Evolutionary conservation across 1,140 invertebrate species (phyloP), one percentile per base, ranked within the genome.

Genomic region (Episyrphus balteatus): DNA sequence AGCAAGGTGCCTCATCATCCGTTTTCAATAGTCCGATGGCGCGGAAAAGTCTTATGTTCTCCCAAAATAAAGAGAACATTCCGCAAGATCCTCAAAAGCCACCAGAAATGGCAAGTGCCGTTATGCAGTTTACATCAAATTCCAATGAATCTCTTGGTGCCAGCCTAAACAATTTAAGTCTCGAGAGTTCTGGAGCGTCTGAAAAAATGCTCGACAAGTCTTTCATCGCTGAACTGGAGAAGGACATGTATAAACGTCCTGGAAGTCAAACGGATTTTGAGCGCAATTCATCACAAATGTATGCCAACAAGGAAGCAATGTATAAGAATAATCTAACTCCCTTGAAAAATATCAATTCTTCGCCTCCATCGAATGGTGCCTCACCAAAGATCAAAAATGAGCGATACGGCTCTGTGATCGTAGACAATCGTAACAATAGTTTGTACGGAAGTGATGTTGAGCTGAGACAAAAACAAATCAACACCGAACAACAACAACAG

Each of bases 181-280:
- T 64, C 18, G 61, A 66, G 21, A 52, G 40, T 14, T 9, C 21
- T 14, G 36, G 60, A 9, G 3, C 46, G 42, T 19, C 11, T 3
- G 36, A 37, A 37, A 37, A 17, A 37, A 17, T 37, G 34, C 50
- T 79, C n/a, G 77, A 80, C 56, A 62, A 74, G 1, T 68, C 64
- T 2, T 80, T 82, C 42, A 65, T 81, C 7, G 73, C 73, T 0
- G 79, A 81, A 51, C 55, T 81, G 37, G 79, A 81, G 55, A 81
- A 81, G 51, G 75, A 75, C 50, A 59, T 82, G 19, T 68, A 65
- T 48, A 59, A 55, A 37, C 66, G 49, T 45, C 55, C 57, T 38
- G 57, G 55, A 7, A 26, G 21, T 8, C 58, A 62, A 42, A 55
- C 56, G 49, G 60, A 67, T 39, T 67, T 55, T 39, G 51, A 67